These are phyloP conservation scores for Lagorchestes hirsutus DNA, from an alignment of 2,797 vertebrate genomes.

Conservation along the genomic window DNA sequence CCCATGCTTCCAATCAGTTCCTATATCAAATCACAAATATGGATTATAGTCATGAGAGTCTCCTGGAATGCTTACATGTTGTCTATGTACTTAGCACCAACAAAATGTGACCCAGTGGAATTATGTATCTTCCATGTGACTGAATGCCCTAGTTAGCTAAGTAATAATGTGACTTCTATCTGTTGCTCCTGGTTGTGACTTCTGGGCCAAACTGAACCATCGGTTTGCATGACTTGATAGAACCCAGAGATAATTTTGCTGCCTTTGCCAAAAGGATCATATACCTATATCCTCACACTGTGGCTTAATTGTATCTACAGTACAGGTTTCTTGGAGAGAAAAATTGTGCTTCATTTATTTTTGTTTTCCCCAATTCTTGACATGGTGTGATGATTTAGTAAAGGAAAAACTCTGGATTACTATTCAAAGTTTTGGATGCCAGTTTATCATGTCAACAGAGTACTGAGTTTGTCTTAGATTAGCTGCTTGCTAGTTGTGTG, in stretches of 20 bases:
- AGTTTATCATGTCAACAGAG: background rate
- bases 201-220: background rate
- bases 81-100: background rate
- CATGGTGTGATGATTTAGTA: no score
- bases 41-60: background rate
- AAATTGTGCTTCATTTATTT: no score
- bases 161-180: background rate
- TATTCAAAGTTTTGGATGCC: background rate
- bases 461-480: background rate
- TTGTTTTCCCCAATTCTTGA: no score
- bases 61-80: background rate
- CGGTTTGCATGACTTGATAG: background rate
- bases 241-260: background rate
- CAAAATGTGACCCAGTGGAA: background rate
- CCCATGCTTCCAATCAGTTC: background rate
- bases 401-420: no score
- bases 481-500: no score
- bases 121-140: background rate
- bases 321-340: no score
- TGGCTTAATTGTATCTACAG: no score
- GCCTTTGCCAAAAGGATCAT: background rate
- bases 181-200: background rate
- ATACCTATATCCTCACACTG: background rate
- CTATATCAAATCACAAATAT: background rate
- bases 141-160: background rate